Evolutionary conservation across 2,113 vertebrate species (phyloP).

Genomic region (Prunella himalayana): DNA sequence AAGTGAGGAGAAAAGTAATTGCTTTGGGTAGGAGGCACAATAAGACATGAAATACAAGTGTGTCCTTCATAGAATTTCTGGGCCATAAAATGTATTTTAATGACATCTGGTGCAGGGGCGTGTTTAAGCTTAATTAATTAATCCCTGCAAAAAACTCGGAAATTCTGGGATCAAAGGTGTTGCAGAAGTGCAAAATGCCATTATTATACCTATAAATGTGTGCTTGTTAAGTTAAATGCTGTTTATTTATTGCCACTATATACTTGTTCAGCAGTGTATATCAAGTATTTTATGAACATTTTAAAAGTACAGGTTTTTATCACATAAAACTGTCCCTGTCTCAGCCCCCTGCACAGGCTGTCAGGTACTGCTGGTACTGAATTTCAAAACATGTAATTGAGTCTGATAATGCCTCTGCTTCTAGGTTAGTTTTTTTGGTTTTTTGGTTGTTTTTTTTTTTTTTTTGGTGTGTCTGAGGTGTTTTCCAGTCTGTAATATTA

Average conservation of each 20-base stretch:
- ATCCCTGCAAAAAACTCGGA: background rate
- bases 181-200: constrained; percentile 28
- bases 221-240: constrained; percentile 18
- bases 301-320: constrained; percentile 15
- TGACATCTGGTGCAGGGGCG: background rate
- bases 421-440: background rate
- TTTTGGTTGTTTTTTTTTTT: background rate
- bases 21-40: constrained; percentile 1
- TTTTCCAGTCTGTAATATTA: background rate
- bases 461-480: background rate
- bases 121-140: constrained; percentile 54
- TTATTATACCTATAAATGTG: constrained; percentile 43
- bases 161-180: constrained; percentile 53
- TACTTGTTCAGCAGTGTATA: background rate
- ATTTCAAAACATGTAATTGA: background rate
- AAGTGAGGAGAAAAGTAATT: constrained; percentile 5
- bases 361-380: background rate
- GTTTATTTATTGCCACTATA: constrained; percentile 28
- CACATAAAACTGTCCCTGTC: background rate
- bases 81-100: constrained; percentile 37
- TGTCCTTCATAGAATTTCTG: background rate
- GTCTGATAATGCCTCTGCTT: background rate
- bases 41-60: constrained; percentile 18
- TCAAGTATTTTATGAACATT: background rate
- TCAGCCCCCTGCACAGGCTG: background rate